Evolutionary conservation across 2,888 invertebrate genomes (phyloP).

Genomic region (Drepana falcataria): DNA sequence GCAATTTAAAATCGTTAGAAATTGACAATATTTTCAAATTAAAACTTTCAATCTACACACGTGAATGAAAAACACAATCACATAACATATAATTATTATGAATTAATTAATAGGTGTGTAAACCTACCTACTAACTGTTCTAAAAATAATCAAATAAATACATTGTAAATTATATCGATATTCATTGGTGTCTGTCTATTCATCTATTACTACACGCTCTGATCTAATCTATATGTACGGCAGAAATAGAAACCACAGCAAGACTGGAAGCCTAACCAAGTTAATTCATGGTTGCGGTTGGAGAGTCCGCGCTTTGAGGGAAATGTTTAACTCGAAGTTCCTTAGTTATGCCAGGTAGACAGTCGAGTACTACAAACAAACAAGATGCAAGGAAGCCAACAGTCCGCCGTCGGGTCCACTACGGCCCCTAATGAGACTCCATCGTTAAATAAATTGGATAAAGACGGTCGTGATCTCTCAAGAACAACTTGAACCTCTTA

Average conservation of each 20-base stretch:
- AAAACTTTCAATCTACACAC: too few relatives aligned
- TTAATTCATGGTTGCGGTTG: slow-evolving; percentile 14
- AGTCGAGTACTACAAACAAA: slow-evolving; percentile 54
- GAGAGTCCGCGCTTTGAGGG: slow-evolving; percentile 16
- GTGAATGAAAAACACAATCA: too few relatives aligned
- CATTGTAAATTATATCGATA: too few relatives aligned
- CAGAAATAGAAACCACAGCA: not conserved
- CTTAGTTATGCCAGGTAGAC: slow-evolving; percentile 16
- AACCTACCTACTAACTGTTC: too few relatives aligned
- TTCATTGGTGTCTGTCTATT: too few relatives aligned
- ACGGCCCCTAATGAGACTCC: slow-evolving; percentile 71
- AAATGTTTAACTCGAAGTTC: not conserved
- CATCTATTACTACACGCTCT: not conserved
- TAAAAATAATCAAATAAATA: too few relatives aligned
- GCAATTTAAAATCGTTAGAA: too few relatives aligned
- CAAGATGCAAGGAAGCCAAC: slow-evolving; percentile 50
- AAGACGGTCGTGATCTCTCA: slow-evolving; percentile 77
- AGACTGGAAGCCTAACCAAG: slow-evolving; percentile 3
- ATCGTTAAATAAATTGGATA: slow-evolving; percentile 79
- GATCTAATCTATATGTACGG: not conserved
- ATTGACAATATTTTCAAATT: too few relatives aligned
- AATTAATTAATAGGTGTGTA: too few relatives aligned
- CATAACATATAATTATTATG: too few relatives aligned
- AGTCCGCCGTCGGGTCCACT: slow-evolving; percentile 50
- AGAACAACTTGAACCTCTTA: slow-evolving; percentile 73